phyloP scores from a whole-genome alignment of 2,113 vertebrate genomes.

The Myotis davidii region DNA sequence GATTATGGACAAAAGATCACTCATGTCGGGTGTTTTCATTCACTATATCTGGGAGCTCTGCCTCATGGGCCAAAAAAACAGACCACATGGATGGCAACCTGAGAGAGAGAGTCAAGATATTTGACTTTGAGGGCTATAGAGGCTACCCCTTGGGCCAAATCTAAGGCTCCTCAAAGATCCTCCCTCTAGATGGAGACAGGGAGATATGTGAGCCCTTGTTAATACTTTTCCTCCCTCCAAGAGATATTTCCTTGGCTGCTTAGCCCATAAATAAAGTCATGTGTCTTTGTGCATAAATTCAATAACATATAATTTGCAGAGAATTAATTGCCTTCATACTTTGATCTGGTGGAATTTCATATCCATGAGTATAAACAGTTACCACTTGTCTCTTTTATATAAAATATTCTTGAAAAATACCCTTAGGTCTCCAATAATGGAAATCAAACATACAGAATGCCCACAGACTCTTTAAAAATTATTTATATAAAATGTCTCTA shows the following conservation, averaged over 20 bases:
- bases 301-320: slow-evolving; percentile 62
- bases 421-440: slow-evolving; percentile 12
- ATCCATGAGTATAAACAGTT: slow-evolving; percentile 76
- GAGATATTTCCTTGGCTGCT: neutral
- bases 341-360: slow-evolving; percentile 68
- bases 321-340: slow-evolving; percentile 76
- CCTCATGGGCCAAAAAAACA: neutral
- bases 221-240: neutral
- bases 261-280: neutral
- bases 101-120: neutral
- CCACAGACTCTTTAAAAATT: slow-evolving; percentile 42
- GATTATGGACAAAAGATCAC: neutral
- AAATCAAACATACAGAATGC: neutral
- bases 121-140: neutral
- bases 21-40: neutral
- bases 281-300: slow-evolving; percentile 45
- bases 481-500: slow-evolving; percentile 18
- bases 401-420: slow-evolving; percentile 63
- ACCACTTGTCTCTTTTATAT: slow-evolving; percentile 49
- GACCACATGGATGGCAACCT: neutral
- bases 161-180: neutral
- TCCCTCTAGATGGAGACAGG: neutral
- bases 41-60: neutral
- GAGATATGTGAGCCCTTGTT: neutral
- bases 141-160: neutral